Base-by-base conservation (phyloP, 2,113 vertebrate genomes). In the Plestiodon gilberti region DNA sequence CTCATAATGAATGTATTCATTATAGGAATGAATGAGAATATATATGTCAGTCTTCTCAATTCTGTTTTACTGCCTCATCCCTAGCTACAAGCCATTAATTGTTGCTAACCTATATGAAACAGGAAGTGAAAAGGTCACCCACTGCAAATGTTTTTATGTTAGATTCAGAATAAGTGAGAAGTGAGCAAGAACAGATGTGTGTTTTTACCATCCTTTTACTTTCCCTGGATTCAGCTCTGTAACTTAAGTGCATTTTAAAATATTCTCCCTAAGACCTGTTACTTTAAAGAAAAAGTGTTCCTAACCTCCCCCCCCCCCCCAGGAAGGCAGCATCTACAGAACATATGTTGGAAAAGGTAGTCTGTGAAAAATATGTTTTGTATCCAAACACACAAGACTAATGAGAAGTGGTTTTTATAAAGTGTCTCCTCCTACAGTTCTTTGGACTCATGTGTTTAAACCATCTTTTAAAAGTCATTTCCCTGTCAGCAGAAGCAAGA, bases 371-470 rank as follows among this genome's bases (percentile, higher is more conserved):
- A 85, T 80, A 55, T 81, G 3, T 88, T 88, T 85, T 38, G 86
- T 55, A 48, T 78, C 67, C 75, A 91, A 61, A 88, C 88, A 59
- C 83, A 57, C 65, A 92, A 90, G 70, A 18, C 1, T 35, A 6
- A 17, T 82, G 70, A 59, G 15, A 88, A 89, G n/a, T 87, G 82
- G 83, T 89, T 89, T 92, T 87, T 64, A 71, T 57, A 93, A 91
- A 84, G 59, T 4, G 30, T 1, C 84, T 73, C 43, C 25, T 55
- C 25, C 28, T 11, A 38, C 1, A 13, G 25, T 87, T 81, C 18
- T 83, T 78, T 61, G 83, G 43, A 48, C 43, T 48, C 43, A 48
- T 48, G 8, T 48, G 43, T 48, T 48, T 48, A 48, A 48, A 48
- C 43, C 43, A 48, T 8, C 43, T 48, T 33, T n/a, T n/a, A n/a